phyloP scores from a whole-genome alignment of 2,113 vertebrate genomes.

The Pipa parva region DNA sequence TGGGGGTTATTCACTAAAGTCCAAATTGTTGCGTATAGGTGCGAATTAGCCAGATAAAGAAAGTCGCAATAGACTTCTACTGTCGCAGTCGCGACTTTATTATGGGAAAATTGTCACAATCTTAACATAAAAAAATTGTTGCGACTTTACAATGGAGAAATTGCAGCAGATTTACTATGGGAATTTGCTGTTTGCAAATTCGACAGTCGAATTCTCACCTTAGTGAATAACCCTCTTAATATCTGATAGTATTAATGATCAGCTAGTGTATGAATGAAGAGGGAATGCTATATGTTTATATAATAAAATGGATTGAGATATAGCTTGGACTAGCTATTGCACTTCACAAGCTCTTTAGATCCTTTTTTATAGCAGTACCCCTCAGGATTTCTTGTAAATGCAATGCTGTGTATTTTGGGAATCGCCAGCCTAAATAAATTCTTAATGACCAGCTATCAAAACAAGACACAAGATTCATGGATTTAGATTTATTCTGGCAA shows the following conservation, averaged over 20 bases:
- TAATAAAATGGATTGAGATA: neutral
- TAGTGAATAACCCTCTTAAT: too few species aligned
- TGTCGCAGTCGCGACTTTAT: too few species aligned
- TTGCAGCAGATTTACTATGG: too few species aligned
- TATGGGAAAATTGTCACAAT: too few species aligned
- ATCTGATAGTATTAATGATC: neutral
- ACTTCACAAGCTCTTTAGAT: conserved; percentile 29
- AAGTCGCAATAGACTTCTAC: too few species aligned
- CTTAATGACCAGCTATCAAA: conserved; percentile 39
- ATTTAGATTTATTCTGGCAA: conserved; percentile 16
- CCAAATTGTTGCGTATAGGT: too few species aligned
- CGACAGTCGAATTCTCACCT: too few species aligned
- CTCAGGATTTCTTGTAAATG: conserved; percentile 35
- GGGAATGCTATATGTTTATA: neutral
- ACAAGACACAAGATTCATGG: conserved; percentile 27
- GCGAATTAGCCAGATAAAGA: too few species aligned
- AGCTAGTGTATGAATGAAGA: neutral
- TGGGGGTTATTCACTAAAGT: too few species aligned
- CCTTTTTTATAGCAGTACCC: conserved; percentile 19
- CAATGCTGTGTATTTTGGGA: conserved; percentile 28
- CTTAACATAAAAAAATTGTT: too few species aligned
- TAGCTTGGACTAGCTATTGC: conserved; percentile 32
- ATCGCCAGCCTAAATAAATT: conserved; percentile 38
- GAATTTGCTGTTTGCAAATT: too few species aligned
- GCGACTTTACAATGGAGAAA: too few species aligned